phyloP scores from a whole-genome alignment of 2,113 vertebrate species.

The Calyptomena viridis region DNA sequence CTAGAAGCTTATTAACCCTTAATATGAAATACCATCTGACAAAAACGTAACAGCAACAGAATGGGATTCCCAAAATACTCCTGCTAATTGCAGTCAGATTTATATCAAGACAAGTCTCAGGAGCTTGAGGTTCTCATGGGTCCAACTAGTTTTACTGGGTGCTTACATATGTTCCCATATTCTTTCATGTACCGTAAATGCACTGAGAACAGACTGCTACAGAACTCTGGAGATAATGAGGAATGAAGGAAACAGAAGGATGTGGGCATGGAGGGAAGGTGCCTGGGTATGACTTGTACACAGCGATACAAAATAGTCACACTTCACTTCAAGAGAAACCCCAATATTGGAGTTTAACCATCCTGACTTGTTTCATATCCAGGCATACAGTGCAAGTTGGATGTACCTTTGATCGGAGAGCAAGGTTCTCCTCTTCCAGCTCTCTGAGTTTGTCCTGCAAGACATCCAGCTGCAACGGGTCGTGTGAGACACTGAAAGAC shows the following conservation, averaged over 20 bases:
- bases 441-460: slow-evolving; percentile 90
- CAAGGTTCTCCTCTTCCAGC: slow-evolving; percentile 93
- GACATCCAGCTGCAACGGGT: slow-evolving; percentile 86
- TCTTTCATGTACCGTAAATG: not conserved
- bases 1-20: not conserved
- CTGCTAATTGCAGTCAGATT: not conserved
- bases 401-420: slow-evolving; percentile 86
- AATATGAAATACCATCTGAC: not conserved
- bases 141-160: not conserved
- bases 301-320: not conserved
- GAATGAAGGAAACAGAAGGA: not conserved
- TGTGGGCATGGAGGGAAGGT: not conserved
- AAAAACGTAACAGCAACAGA: not conserved
- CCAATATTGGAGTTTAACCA: not conserved
- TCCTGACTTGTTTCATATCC: not conserved
- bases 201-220: not conserved
- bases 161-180: accelerated
- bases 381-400: accelerated
- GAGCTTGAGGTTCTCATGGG: not conserved
- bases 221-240: not conserved
- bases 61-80: not conserved
- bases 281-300: not conserved
- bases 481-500: slow-evolving; percentile 68
- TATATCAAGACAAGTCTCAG: not conserved
- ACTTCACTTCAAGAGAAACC: not conserved